Percentiles rank a stretch among this genome's conserved stretches.
These are phyloP conservation scores for Hormaphis cornu DNA, from an alignment of 1,140 invertebrate species.

Conservation along the genomic window DNA sequence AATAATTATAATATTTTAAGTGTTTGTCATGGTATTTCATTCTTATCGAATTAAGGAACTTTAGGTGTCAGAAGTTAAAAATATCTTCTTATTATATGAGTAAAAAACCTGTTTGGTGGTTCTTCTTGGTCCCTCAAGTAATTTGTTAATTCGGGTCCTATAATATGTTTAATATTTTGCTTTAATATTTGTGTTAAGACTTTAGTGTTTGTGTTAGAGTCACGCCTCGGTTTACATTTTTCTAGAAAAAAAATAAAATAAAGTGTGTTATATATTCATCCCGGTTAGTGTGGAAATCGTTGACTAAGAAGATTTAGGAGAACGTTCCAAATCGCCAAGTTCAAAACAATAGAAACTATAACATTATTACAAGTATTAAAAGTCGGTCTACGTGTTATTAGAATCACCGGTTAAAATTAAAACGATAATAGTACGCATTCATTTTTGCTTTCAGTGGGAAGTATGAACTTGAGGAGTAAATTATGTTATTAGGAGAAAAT, in stretches of 20 bases:
- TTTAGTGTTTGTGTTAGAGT: constrained; percentile 26
- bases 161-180: constrained; percentile 16
- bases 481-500: constrained; percentile 29
- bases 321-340: background rate
- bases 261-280: too few species aligned
- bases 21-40: constrained; percentile 32
- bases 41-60: constrained; percentile 31
- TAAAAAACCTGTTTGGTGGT: constrained; percentile 22
- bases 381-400: background rate
- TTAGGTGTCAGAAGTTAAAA: constrained; percentile 26
- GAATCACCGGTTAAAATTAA: background rate
- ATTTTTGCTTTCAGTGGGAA: background rate
- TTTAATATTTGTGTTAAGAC: constrained; percentile 19
- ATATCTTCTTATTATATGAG: constrained; percentile 22
- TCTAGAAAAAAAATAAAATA: constrained; percentile 4
- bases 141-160: constrained; percentile 27
- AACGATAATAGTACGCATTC: background rate
- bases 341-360: background rate
- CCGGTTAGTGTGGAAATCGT: constrained; percentile 1
- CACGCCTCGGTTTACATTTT: constrained; percentile 5
- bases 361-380: background rate
- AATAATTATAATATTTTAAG: constrained; percentile 19
- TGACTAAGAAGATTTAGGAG: background rate
- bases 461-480: constrained; percentile 30
- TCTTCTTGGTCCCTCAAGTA: constrained; percentile 31